These are phyloP conservation scores for Apodemia duryi DNA, from an alignment of 2,888 invertebrate genomes.

Conservation along the genomic window DNA sequence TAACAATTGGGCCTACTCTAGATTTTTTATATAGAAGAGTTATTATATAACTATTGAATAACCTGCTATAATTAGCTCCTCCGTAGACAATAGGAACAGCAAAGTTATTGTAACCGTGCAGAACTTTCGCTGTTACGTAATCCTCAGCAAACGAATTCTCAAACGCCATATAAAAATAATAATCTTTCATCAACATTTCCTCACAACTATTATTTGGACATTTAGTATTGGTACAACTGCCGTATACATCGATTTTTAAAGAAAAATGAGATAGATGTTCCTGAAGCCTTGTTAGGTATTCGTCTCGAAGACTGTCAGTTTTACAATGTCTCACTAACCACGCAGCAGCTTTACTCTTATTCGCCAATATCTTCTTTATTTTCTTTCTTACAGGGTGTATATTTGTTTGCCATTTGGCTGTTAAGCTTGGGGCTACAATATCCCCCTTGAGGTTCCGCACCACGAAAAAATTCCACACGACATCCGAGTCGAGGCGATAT, in stretches of 20 bases:
- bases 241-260: constrained; percentile 25
- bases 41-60: background rate
- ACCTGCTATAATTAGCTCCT: constrained; percentile 64
- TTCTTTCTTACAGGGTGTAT: constrained; percentile 42
- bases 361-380: constrained; percentile 37
- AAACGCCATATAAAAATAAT: constrained; percentile 56
- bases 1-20: too few species aligned
- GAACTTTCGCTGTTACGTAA: constrained; percentile 52
- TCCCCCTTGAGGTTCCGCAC: constrained; percentile 44
- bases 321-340: constrained; percentile 54
- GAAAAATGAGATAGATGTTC: background rate
- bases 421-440: constrained; percentile 48
- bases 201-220: constrained; percentile 37
- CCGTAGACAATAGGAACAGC: constrained; percentile 85
- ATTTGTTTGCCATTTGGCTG: constrained; percentile 49
- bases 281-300: constrained; percentile 36
- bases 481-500: constrained; percentile 51
- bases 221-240: constrained; percentile 41
- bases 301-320: constrained; percentile 37
- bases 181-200: constrained; percentile 40
- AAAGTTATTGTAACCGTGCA: constrained; percentile 55
- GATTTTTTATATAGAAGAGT: background rate
- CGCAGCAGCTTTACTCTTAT: constrained; percentile 47
- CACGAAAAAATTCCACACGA: constrained; percentile 53
- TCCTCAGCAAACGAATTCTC: constrained; percentile 54